A percentile compares a stretch with the other conserved stretches of the same genome.
Conservation (phyloP, 2,797 vertebrate species). For the Urophycis tenuis region DNA sequence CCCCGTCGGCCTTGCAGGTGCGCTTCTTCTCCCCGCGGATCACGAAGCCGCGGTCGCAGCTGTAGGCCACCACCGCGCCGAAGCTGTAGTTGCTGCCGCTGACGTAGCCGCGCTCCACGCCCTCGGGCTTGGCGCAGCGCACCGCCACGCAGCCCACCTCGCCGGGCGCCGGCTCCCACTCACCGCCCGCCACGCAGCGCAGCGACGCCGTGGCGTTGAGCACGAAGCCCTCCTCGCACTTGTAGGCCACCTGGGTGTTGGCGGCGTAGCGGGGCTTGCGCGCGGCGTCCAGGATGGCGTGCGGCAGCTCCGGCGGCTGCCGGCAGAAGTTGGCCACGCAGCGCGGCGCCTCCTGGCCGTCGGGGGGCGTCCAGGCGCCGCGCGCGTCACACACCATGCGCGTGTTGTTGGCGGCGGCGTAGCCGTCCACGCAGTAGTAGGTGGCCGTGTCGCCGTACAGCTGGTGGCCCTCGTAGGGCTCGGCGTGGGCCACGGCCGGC, state of each 20-base stretch:
- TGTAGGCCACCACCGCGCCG: constrained; percentile 91
- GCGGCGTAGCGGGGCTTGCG: constrained; percentile 85
- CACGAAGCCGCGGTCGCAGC: constrained; percentile 87
- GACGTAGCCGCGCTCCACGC: constrained; percentile 81
- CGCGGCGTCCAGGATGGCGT: constrained; percentile 86
- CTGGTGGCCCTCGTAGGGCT: constrained; percentile 84
- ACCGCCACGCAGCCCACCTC: constrained; percentile 85
- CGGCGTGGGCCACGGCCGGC: constrained; percentile 84
- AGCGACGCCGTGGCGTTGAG: constrained; percentile 85
- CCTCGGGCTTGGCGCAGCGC: constrained; percentile 83
- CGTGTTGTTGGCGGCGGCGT: constrained; percentile 84
- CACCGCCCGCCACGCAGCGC: constrained; percentile 84
- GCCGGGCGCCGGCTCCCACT: constrained; percentile 83
- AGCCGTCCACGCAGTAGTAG: constrained; percentile 92
- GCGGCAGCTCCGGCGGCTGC: constrained; percentile 75
- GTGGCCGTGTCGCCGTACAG: constrained; percentile 88
- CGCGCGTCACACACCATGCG: constrained; percentile 85
- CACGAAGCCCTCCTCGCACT: constrained; percentile 93
- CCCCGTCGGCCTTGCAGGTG: constrained; percentile 87
- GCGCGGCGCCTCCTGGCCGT: constrained; percentile 71
- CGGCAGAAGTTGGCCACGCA: constrained; percentile 95
- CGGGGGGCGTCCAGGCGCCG: constrained; percentile 86
- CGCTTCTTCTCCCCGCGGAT: constrained; percentile 94
- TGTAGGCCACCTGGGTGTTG: constrained; percentile 85
- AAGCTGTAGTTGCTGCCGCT: constrained; percentile 92